Percentiles rank a stretch among this genome's conserved stretches.
These are phyloP conservation scores for Cordylochernes scorpioides DNA, from an alignment of 2,888 invertebrate species.

Conservation along the genomic window DNA sequence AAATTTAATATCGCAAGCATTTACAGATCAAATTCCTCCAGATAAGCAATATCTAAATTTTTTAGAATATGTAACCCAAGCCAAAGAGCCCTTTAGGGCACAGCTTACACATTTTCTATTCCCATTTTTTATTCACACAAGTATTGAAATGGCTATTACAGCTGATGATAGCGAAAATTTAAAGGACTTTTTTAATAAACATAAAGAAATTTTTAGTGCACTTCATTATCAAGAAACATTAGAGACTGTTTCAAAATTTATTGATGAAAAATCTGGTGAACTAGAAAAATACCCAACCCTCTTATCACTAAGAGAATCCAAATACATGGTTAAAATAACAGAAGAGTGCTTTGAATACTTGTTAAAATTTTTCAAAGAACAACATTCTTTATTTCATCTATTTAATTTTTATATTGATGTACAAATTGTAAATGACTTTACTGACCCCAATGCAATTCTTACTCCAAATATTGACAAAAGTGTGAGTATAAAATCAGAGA, in stretches of 20 bases:
- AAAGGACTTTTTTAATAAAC: too few relatives aligned
- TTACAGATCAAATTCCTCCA: too few relatives aligned
- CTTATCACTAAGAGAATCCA: constrained; percentile 18
- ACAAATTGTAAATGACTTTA: constrained; percentile 6
- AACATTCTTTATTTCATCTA: neutral
- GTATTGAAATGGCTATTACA: constrained; percentile 48
- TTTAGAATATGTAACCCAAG: neutral
- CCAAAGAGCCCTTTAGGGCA: neutral
- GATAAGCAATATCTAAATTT: too few relatives aligned
- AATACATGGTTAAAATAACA: neutral
- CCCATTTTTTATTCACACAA: constrained; percentile 60
- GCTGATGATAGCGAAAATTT: constrained; percentile 35
- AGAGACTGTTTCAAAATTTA: neutral
- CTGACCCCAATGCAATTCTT: constrained; percentile 2
- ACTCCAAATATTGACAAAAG: neutral
- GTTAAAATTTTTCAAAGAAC: neutral
- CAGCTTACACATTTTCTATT: constrained; percentile 21
- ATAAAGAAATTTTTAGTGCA: too few relatives aligned
- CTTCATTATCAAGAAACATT: too few relatives aligned
- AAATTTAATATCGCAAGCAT: too few relatives aligned
- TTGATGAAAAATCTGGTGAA: too few relatives aligned
- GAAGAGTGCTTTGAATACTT: neutral
- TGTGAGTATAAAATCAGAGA: too few relatives aligned
- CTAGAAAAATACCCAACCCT: constrained; percentile 17
- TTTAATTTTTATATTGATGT: constrained; percentile 9